These are phyloP conservation scores for Anhinga rufa DNA, from an alignment of 2,113 vertebrate species.

Conservation along the genomic window DNA sequence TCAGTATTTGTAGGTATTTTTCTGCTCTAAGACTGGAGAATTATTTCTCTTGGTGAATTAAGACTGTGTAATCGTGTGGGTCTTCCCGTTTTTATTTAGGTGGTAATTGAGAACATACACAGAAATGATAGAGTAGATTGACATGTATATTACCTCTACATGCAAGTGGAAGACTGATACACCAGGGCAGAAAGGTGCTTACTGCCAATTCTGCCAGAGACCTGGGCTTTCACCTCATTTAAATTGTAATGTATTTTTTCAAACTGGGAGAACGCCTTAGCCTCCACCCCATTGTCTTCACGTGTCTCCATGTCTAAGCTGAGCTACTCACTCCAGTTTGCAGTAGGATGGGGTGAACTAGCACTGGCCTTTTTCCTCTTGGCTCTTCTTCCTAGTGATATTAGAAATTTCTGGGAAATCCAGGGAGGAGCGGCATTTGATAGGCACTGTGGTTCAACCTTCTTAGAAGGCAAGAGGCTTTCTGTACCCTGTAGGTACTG, in stretches of 20 bases:
- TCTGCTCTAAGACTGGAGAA: neutral
- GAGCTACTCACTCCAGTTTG: neutral
- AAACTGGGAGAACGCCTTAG: neutral
- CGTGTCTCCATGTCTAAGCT: neutral
- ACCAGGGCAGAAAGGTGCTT: neutral
- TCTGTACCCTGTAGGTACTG: neutral
- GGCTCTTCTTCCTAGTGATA: neutral
- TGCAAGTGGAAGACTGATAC: neutral
- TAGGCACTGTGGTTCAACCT: neutral
- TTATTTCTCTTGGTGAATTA: neutral
- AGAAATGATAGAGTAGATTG: neutral
- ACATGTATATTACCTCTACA: neutral
- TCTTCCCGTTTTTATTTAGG: neutral
- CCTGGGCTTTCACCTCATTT: neutral
- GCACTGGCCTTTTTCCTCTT: neutral
- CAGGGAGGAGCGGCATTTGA: fast-evolving
- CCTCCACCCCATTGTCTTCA: neutral
- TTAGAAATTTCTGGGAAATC: neutral
- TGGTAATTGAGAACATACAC: neutral
- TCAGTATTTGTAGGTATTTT: neutral
- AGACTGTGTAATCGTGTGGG: neutral
- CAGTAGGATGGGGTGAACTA: neutral
- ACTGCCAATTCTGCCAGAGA: neutral
- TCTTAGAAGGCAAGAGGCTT: neutral
- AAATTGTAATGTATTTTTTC: neutral